Evolutionary conservation across 2,888 invertebrate genomes (phyloP), one percentile per base, ranked within the genome.

Genomic region (Acronicta leporina): DNA sequence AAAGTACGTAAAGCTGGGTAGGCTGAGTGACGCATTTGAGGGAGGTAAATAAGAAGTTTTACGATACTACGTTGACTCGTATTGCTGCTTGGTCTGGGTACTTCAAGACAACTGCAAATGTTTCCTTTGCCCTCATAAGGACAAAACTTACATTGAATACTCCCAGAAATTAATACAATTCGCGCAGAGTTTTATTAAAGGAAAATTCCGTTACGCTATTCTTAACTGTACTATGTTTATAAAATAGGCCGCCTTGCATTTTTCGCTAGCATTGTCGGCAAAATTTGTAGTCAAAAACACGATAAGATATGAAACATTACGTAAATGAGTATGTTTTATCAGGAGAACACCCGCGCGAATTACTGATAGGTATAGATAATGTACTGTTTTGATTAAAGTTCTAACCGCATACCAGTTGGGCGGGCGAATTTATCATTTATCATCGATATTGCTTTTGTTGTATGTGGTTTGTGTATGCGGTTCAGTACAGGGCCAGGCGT

Each of bases 11-110:
- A 59, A 64, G 45, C 49, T 51, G 58, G 40, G 55, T 51, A 57
- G 63, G 51, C 25, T 40, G 56, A 60, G 70, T 83, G 82, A 82
- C 83, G 79, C 83, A 82, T 72, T 68, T 69, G 48, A 63, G 62
- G 62, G 73, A 79, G 76, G 80, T 82, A 85, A 86, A 85, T 77
- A 81, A 80, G 79, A 73, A 68, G 70, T 80, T 84, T 84, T 83
- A 85, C 75, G 80, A 73, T 63, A 44, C 73, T 69, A 41, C 68
- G 61, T 68, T 79, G 75, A 77, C 4, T 67, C 20, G 70, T 73
- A 67, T 68, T 56, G 61, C 55, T 54, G 57, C 67, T 57, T 51
- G 63, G 66, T 67, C 73, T 63, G 53, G 52, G 63, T 44, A 38
- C 38, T 43, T 30, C 33, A 40, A 72, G 52, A 67, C 59, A 38